These are phyloP conservation scores for Chiroxiphia lanceolata DNA, from an alignment of 2,797 vertebrate species.

Conservation along the genomic window DNA sequence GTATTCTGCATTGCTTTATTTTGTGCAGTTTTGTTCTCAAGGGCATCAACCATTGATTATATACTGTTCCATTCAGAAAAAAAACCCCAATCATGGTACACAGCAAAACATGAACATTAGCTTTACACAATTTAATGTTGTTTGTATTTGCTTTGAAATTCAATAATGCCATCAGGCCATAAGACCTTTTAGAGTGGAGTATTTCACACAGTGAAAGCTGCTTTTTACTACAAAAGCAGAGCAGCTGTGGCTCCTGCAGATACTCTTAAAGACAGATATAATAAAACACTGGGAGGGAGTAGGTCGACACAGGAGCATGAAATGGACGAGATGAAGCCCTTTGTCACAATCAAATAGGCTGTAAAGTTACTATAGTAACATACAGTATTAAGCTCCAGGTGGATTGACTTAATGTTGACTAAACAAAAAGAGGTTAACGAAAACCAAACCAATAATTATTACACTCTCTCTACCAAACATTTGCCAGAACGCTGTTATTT, in stretches of 20 bases:
- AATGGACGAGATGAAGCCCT: slow-evolving; percentile 85
- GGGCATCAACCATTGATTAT: slow-evolving; percentile 62
- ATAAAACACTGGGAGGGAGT: slow-evolving; percentile 83
- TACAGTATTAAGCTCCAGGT: slow-evolving; percentile 82
- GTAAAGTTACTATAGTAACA: slow-evolving; percentile 92
- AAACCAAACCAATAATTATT: slow-evolving; percentile 77
- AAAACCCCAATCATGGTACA: neutral
- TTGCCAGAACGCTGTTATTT: slow-evolving; percentile 70
- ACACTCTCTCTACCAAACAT: slow-evolving; percentile 65
- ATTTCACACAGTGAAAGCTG: slow-evolving; percentile 80
- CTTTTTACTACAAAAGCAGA: slow-evolving; percentile 79
- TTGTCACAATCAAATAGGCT: slow-evolving; percentile 88
- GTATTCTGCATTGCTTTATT: slow-evolving; percentile 43
- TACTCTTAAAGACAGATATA: slow-evolving; percentile 82
- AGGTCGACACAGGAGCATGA: slow-evolving; percentile 82
- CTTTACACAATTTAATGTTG: slow-evolving; percentile 77
- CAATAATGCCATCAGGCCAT: slow-evolving; percentile 76
- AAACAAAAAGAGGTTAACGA: slow-evolving; percentile 79
- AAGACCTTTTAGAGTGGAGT: slow-evolving; percentile 74
- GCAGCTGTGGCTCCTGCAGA: slow-evolving; percentile 83
- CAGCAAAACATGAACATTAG: slow-evolving; percentile 72
- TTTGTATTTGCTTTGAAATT: slow-evolving; percentile 79
- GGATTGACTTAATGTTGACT: slow-evolving; percentile 86
- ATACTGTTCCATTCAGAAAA: slow-evolving; percentile 40
- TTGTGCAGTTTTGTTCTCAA: slow-evolving; percentile 58